Evolutionary conservation across 1,140 invertebrate species (phyloP).

Genomic region (Eciton burchellii): DNA sequence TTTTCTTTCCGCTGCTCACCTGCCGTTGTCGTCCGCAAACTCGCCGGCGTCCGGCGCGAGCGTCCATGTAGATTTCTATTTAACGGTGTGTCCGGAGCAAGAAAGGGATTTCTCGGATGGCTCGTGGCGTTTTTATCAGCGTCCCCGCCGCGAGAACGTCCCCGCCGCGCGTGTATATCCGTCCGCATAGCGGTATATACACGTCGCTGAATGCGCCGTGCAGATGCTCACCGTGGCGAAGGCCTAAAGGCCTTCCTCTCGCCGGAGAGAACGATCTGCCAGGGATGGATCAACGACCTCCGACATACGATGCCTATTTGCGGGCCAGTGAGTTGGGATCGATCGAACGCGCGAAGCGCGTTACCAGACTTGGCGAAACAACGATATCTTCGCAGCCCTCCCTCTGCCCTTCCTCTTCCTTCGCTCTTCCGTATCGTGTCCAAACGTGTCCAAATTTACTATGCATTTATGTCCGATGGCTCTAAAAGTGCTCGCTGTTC

Average conservation of each 20-base stretch:
- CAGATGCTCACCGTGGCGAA: constrained; percentile 69
- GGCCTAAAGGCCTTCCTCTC: constrained; percentile 70
- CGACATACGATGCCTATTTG: constrained; percentile 73
- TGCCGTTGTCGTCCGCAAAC: constrained; percentile 37
- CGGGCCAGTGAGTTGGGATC: constrained; percentile 59
- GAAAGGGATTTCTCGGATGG: constrained; percentile 67
- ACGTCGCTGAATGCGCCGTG: constrained; percentile 70
- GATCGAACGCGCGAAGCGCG: constrained; percentile 54
- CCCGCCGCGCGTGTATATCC: constrained; percentile 63
- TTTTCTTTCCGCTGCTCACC: constrained; percentile 56
- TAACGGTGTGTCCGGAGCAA: constrained; percentile 59
- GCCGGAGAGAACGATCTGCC: constrained; percentile 73
- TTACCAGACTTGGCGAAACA: constrained; percentile 23
- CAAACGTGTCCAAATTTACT: no score
- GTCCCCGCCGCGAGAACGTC: constrained; percentile 59
- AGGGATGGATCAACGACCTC: constrained; percentile 81
- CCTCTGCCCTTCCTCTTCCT: no score
- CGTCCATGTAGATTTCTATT: constrained; percentile 58
- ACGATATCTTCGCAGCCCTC: constrained; percentile 29
- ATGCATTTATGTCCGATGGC: no score
- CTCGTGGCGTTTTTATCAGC: constrained; percentile 55
- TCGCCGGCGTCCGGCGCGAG: not conserved
- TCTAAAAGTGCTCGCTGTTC: not conserved
- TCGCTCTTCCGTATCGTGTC: no score
- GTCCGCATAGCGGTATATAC: constrained; percentile 72